Base-by-base conservation (phyloP, 2,113 vertebrate species). In the Clarias batrachus region DNA sequence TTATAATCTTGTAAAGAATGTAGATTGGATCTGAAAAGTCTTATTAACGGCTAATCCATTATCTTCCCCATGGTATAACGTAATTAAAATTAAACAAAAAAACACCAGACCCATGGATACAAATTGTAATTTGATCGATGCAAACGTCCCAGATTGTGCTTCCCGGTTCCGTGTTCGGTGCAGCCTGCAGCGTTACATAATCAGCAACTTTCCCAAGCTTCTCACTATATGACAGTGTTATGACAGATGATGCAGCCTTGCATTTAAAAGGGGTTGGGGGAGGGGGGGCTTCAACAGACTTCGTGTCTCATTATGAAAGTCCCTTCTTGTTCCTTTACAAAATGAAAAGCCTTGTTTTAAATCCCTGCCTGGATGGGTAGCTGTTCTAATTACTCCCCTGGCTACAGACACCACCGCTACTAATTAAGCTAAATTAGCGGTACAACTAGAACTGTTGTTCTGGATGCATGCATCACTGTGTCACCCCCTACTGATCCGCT, bases 321-420 rank as follows among this genome's bases (percentile, higher is more conserved):
- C 60, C 21, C 48, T 66, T 83, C 48, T 60, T 66, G 66, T 57
- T 41, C 60, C 60, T 76, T 27, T 83, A 77, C 60, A 68, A 77
- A 83, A 65, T 68, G 48, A 78, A 77, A 87, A 76, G 48, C 81
- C 71, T 54, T 82, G 62, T 87, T 78, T 78, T 8, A 48, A 48
- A 41, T 83, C 74, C 82, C 81, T 87, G 60, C 71, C 81, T 83
- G 86, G 82, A 68, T 19, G 52, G 56, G 81, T 87, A 78, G 81
- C 86, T 87, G 86, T 83, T 87, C 76, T 87, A 87, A 87, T 87
- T 87, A 83, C 77, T 87, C 86, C 86, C 86, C 70, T 82, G 73
- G 86, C 62, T 78, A 30, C 52, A 77, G 81, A 63, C 81, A 65
- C 81, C 78, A 82, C 71, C 60, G 81, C 62, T 65, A 73, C 71